These are phyloP conservation scores for Bettongia penicillata DNA, from an alignment of 2,113 vertebrate genomes.

Conservation along the genomic window DNA sequence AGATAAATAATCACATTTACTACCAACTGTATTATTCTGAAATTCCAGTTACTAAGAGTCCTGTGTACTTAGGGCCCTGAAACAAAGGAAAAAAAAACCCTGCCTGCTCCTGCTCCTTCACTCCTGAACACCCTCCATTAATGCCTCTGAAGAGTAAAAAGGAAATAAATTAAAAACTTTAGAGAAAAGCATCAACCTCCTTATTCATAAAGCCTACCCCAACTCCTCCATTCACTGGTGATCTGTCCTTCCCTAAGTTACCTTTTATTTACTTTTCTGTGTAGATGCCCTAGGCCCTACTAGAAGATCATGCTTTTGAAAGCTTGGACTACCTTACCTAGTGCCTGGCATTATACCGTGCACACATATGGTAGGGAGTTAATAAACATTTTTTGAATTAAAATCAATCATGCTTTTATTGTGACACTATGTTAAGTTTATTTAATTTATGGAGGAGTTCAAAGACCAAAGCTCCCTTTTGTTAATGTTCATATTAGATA, in stretches of 20 bases:
- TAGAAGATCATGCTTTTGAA: background rate
- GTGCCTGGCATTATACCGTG: background rate
- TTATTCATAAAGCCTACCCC: background rate
- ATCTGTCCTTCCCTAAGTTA: background rate
- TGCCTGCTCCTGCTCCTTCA: background rate
- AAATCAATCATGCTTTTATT: background rate
- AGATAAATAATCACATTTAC: background rate
- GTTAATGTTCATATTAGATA: background rate
- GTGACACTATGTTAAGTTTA: background rate
- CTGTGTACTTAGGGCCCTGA: background rate
- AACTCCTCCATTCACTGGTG: background rate
- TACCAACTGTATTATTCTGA: slow-evolving; percentile 19
- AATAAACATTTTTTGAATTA: background rate
- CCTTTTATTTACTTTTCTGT: background rate
- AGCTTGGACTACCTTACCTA: background rate
- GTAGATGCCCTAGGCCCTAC: background rate
- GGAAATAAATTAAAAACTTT: background rate
- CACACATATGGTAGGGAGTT: background rate
- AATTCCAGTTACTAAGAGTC: slow-evolving; percentile 18
- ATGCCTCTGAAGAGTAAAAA: background rate
- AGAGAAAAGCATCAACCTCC: background rate
- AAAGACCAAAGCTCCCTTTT: background rate
- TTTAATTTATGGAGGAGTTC: background rate
- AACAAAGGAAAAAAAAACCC: background rate
- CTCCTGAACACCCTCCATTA: background rate